Evolutionary conservation across 1,140 invertebrate genomes (phyloP), one percentile per base, ranked within the genome.

Genomic region (Drosophila sturtevanti): DNA sequence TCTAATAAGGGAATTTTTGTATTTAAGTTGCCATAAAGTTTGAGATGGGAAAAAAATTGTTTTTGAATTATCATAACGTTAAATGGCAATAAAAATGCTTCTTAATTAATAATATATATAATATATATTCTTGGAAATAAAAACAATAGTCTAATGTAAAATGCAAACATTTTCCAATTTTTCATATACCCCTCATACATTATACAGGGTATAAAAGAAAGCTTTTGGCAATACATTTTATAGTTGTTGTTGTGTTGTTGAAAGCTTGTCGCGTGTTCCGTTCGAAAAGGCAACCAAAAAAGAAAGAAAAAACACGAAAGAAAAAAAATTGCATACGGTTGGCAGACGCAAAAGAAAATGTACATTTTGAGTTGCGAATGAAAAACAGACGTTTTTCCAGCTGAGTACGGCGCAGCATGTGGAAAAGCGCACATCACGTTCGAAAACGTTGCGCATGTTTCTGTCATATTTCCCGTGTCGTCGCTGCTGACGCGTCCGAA

Each of bases 371-470:
- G 64, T 68, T 35, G 65, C 65, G 38, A 78, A 60, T 64, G 65
- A 35, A 73, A 79, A 72, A 27, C 51, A 72, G 37, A 72, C 68
- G 79, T 67, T 86, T 87, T 82, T 86, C 82, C 79, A 86, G 84
- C 82, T 89, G 84, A 87, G 81, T 86, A 82, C 79, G 71, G 77
- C 71, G 68, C 79, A 87, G 82, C 84, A 81, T 86, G 81, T 86
- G 79, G 82, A 86, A 79, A 72, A 82, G 82, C 82, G 79, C 79
- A 86, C 79, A 86, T 69, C 82, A 76, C 64, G 72, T 68, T 72
- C 68, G 63, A 63, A 72, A 64, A 63, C 67, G 64, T 54, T 75
- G 74, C 79, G 58, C 63, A 70, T 81, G 69, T 87, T 78, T 62
- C 77, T 51, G 65, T 48, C 18, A 48, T 48, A 48, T 48, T 48